Base-by-base conservation (phyloP, 2,888 invertebrate species). In the Conchocele bisecta region DNA sequence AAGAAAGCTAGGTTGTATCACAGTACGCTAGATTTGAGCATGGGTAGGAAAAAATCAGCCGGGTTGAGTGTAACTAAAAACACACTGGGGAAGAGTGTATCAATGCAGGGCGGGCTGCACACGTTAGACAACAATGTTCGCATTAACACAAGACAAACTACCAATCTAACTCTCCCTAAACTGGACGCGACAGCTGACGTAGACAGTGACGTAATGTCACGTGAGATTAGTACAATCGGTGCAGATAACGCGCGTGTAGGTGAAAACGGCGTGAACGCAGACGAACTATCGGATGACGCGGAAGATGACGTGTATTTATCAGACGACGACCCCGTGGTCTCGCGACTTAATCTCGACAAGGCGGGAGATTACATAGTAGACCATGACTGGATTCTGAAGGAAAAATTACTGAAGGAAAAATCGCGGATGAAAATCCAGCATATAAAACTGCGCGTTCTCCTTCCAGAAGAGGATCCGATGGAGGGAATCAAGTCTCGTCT, bases 371-470 rank as follows among this genome's bases (percentile, higher is more conserved):
- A 84, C 56, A 83, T 85, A 58, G 83, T 87, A 58, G 84, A 84
- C 29, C 86, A 87, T 75, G 84, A 87, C 69, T 87, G 87, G 87
- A 73, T 86, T 48, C 69, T 87, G 60, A 81, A 83, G 57, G 83
- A 84, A 37, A 79, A 79, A 33, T 63, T 82, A 31, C 81, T 80
- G 22, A 81, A 79, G 28, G 78, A 81, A 37, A 70, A 78, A 24
- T 78, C 81, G 44, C 70, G 80, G 39, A 79, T 85, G 46, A 66
- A 71, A 37, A 72, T 53, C 48, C 69, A 78, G 29, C 82, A 81
- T 74, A 78, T 79, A 58, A 79, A 82, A 70, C 65, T 86, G 58
- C 69, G 72, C 70, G 86, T 87, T 75, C 57, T 58, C 68, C 75
- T 84, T 83, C 85, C 86, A 85, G 86, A 86, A 69, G 82, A 87